phyloP scores from a whole-genome alignment of 92 coral and sea anemone species.

The Paragorgia papillata region DNA sequence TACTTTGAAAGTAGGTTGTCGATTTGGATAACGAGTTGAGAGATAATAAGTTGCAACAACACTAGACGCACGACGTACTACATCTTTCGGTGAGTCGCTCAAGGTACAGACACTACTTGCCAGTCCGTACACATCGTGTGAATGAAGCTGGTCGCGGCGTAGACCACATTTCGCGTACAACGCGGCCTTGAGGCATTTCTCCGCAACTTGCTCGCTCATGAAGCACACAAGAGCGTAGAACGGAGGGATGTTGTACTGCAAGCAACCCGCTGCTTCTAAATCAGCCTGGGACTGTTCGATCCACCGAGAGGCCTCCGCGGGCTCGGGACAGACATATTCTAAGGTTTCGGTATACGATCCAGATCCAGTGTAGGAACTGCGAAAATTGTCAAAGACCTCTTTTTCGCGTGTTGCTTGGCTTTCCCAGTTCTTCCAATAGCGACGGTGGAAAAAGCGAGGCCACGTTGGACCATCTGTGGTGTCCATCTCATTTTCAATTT shows the following conservation, averaged over 20 bases:
- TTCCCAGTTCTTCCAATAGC: constrained; percentile 83
- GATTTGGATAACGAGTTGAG: constrained; percentile 41
- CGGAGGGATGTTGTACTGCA: constrained; percentile 50
- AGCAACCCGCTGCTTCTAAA: constrained; percentile 67
- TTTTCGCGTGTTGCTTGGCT: constrained; percentile 85
- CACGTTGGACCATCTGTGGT: constrained; percentile 1
- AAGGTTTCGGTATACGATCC: constrained; percentile 26
- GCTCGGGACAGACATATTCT: constrained; percentile 68
- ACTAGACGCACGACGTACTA: constrained; percentile 1
- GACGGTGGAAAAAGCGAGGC: neutral
- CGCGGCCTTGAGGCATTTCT: constrained; percentile 82
- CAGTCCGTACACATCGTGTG: constrained; percentile 86
- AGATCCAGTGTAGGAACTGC: constrained; percentile 7
- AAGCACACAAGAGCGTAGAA: constrained; percentile 82
- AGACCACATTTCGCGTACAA: constrained; percentile 92
- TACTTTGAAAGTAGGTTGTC: constrained; percentile 6
- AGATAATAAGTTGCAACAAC: constrained; percentile 30
- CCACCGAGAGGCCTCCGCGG: constrained; percentile 92
- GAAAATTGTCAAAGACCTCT: constrained; percentile 72
- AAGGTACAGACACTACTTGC: constrained; percentile 38
- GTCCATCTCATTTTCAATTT: constrained; percentile 69
- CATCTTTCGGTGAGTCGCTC: constrained; percentile 21
- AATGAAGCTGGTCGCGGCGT: constrained; percentile 78
- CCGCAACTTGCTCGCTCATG: constrained; percentile 88
- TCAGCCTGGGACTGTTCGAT: constrained; percentile 89